phyloP scores from a whole-genome alignment of 2,797 vertebrate species.

The Esox masquinongy region DNA sequence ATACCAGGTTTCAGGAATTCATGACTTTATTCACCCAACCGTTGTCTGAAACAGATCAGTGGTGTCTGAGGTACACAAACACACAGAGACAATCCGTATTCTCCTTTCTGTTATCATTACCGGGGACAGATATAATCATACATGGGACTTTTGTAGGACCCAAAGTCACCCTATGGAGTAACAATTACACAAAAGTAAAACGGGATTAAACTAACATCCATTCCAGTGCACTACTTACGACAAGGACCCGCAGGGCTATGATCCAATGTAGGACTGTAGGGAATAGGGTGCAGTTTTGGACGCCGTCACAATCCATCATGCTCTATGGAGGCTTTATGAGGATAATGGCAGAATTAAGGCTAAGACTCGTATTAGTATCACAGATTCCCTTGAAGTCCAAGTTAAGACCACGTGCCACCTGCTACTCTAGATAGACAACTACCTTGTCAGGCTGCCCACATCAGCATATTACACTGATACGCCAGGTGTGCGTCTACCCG shows the following conservation, averaged over 20 bases:
- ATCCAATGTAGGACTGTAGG: background rate
- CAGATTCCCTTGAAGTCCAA: conserved; percentile 40
- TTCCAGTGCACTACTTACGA: background rate
- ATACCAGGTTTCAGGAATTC: too few relatives aligned
- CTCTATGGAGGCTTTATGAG: background rate
- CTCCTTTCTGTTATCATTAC: too few relatives aligned
- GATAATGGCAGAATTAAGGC: conserved; percentile 64
- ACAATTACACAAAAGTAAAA: too few relatives aligned
- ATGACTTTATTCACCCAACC: too few relatives aligned
- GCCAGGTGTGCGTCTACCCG: conserved; percentile 40
- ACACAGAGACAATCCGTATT: too few relatives aligned
- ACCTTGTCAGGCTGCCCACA: conserved; percentile 27
- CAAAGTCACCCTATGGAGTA: too few relatives aligned
- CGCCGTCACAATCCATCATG: background rate
- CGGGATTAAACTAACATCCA: conserved; percentile 7
- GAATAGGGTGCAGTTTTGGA: background rate
- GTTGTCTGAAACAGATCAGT: too few relatives aligned
- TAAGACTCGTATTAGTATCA: conserved; percentile 71
- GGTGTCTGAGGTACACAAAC: too few relatives aligned
- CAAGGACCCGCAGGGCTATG: background rate
- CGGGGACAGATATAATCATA: too few relatives aligned
- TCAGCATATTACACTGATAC: conserved; percentile 52
- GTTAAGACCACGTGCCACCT: conserved; percentile 60
- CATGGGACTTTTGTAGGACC: too few relatives aligned
- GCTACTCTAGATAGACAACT: conserved; percentile 53